Conservation (phyloP, 2,888 invertebrate species). For the Thyatira batis region DNA sequence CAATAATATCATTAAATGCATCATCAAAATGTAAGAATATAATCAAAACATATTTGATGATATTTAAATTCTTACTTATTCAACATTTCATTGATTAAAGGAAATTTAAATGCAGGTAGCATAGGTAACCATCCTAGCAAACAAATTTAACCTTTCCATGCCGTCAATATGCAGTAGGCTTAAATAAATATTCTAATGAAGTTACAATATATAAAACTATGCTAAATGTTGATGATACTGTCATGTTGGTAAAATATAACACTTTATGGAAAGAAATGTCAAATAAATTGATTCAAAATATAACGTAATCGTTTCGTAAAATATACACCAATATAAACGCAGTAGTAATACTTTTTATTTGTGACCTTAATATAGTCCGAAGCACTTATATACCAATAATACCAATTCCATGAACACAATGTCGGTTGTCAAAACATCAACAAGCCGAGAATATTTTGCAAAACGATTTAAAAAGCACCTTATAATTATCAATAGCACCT, state of each 20-base stretch:
- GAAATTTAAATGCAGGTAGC: too few species aligned
- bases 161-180: neutral
- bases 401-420: neutral
- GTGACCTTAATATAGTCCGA: slow-evolving; percentile 4
- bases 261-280: neutral
- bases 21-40: too few species aligned
- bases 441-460: slow-evolving; percentile 8
- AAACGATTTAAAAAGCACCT: slow-evolving; percentile 24
- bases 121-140: too few species aligned
- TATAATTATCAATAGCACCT: slow-evolving; percentile 37
- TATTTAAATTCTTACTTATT: too few species aligned
- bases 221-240: slow-evolving; percentile 31
- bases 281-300: neutral
- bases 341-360: slow-evolving; percentile 5
- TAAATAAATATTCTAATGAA: slow-evolving; percentile 7
- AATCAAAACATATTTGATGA: too few species aligned
- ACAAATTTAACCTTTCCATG: neutral
- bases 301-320: slow-evolving; percentile 22
- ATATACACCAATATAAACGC: slow-evolving; percentile 6
- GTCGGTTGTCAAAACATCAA: neutral
- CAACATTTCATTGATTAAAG: too few species aligned
- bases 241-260: slow-evolving; percentile 48
- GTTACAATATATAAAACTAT: neutral
- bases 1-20: too few species aligned
- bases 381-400: neutral